A percentile compares a stretch with the other conserved stretches of the same genome.
Evolutionary conservation across 2,113 vertebrate genomes (phyloP).

Genomic region (Oncorhynchus gorbuscha): DNA sequence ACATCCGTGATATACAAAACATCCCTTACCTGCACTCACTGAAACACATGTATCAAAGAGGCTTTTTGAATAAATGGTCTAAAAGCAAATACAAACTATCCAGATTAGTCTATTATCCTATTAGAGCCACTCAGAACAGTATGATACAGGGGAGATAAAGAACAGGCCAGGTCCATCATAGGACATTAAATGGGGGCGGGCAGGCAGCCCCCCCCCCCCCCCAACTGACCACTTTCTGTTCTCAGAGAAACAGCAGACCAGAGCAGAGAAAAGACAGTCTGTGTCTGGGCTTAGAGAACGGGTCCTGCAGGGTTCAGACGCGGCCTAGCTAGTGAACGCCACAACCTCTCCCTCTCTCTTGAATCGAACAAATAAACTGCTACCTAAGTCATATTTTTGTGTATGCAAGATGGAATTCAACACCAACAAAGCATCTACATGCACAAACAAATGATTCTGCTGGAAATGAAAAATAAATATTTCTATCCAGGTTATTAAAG

Average conservation of each 20-base stretch:
- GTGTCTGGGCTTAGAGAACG: conserved; percentile 26
- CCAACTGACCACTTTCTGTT: conserved; percentile 34
- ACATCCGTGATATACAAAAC: conserved; percentile 25
- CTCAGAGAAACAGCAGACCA: conserved; percentile 39
- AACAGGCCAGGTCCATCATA: conserved; percentile 62
- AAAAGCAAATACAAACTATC: conserved; percentile 65
- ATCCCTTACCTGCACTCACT: conserved; percentile 43
- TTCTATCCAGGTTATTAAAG: conserved; percentile 43
- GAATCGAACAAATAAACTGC: conserved; percentile 67
- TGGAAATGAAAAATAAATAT: conserved; percentile 62
- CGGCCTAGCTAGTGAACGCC: conserved; percentile 34
- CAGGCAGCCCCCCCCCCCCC: conserved; percentile 41
- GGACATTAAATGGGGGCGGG: conserved; percentile 63
- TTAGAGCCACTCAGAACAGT: conserved; percentile 62
- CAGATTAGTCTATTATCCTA: conserved; percentile 67
- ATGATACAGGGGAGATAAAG: conserved; percentile 61
- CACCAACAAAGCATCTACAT: conserved; percentile 51
- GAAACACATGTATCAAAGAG: conserved; percentile 58
- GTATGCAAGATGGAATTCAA: conserved; percentile 41
- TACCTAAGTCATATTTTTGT: conserved; percentile 52
- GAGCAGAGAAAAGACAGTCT: conserved; percentile 16
- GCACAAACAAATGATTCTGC: conserved; percentile 40
- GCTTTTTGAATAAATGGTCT: conserved; percentile 53
- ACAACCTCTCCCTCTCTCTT: neutral
- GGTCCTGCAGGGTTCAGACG: conserved; percentile 32